These are phyloP conservation scores for Drosophila subsilvestris DNA, from an alignment of 2,888 invertebrate species.

Conservation along the genomic window DNA sequence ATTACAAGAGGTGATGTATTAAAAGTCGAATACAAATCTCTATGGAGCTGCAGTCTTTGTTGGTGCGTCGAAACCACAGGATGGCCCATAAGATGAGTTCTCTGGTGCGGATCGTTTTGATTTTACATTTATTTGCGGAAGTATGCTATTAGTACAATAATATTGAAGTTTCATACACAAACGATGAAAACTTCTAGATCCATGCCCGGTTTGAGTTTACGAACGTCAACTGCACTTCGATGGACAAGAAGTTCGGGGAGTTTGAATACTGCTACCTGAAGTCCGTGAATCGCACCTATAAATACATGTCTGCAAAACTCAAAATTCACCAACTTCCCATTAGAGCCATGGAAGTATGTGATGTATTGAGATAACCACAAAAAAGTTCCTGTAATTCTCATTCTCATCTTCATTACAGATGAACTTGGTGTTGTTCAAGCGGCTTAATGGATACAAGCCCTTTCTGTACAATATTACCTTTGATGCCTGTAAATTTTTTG, in stretches of 20 bases:
- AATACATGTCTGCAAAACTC: constrained; percentile 20
- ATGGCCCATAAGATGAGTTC: no score
- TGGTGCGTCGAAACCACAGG: no score
- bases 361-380: no score
- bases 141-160: no score
- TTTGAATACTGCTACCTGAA: constrained; percentile 24
- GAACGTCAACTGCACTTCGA: constrained; percentile 1
- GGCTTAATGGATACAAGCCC: constrained; percentile 21
- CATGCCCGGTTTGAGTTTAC: constrained; percentile 11
- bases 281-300: constrained; percentile 24
- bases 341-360: constrained; percentile 5
- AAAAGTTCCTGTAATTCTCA: no score
- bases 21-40: no score
- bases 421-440: constrained; percentile 11
- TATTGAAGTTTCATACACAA: no score
- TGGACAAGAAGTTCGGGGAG: constrained; percentile 9
- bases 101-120: not conserved
- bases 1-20: no score
- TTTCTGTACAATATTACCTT: constrained; percentile 26
- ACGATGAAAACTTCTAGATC: no score
- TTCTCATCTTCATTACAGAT: no score
- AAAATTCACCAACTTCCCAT: constrained; percentile 4
- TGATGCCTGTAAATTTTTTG: constrained; percentile 7
- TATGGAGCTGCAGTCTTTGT: no score
- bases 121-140: not conserved